Evolutionary conservation across 2,888 invertebrate genomes (phyloP).

Genomic region (Nomada ferruginata): DNA sequence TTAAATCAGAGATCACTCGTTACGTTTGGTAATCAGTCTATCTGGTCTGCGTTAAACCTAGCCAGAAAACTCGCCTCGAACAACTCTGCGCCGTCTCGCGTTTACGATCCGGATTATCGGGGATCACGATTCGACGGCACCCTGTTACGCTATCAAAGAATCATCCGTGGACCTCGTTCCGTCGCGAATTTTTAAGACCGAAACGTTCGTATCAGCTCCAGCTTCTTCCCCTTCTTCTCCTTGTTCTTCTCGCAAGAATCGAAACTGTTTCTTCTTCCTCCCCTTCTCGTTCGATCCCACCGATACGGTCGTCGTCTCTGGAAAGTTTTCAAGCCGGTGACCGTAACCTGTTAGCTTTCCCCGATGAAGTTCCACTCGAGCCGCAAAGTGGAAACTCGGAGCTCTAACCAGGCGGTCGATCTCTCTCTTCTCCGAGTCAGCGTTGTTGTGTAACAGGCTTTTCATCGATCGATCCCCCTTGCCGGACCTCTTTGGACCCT

Average conservation of each 20-base stretch:
- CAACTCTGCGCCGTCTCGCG: conserved; percentile 22
- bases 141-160: conserved; percentile 5
- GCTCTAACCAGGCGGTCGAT: conserved; percentile 43
- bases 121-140: neutral
- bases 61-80: conserved; percentile 52
- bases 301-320: neutral
- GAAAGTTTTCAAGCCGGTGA: neutral
- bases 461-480: conserved; percentile 52
- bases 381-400: conserved; percentile 58
- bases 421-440: conserved; percentile 14
- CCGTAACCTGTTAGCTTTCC: conserved; percentile 35
- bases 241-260: no score
- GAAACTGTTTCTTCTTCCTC: no score
- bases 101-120: conserved; percentile 28
- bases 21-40: conserved; percentile 79
- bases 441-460: conserved; percentile 41
- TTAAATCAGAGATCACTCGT: conserved; percentile 77
- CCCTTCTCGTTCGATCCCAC: no score
- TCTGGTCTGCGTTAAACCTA: conserved; percentile 75
- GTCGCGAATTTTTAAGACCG: no score
- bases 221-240: no score
- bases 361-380: conserved; percentile 54
- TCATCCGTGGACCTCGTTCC: neutral
- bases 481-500: conserved; percentile 60
- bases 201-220: no score